phyloP scores from a whole-genome alignment of 2,888 invertebrate species.

The Nysson spinosus region DNA sequence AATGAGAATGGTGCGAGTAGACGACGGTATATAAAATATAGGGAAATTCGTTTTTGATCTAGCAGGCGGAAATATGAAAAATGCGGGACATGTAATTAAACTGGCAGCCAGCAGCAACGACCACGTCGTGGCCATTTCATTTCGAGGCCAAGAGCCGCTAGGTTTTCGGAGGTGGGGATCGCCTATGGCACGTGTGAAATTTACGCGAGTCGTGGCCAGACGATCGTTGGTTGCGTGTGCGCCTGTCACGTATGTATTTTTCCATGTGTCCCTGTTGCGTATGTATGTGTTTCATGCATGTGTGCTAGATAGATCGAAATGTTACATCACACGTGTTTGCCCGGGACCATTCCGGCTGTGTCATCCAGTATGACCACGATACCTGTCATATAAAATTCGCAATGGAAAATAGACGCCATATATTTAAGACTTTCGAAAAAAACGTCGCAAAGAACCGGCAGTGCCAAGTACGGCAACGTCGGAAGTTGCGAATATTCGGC shows the following conservation, averaged over 20 bases:
- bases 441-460: slow-evolving; percentile 36
- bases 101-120: slow-evolving; percentile 13
- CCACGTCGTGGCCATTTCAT: slow-evolving; percentile 45
- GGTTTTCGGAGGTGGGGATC: slow-evolving; percentile 48
- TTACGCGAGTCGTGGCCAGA: slow-evolving; percentile 52
- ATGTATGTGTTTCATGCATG: slow-evolving; percentile 17
- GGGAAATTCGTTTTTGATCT: neutral
- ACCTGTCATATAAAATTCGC: slow-evolving; percentile 22
- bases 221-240: slow-evolving; percentile 30
- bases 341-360: slow-evolving; percentile 34
- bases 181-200: slow-evolving; percentile 61
- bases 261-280: neutral
- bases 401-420: slow-evolving; percentile 5
- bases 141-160: slow-evolving; percentile 61
- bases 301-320: slow-evolving; percentile 45
- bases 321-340: slow-evolving; percentile 59
- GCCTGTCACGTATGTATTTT: neutral
- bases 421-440: slow-evolving; percentile 19
- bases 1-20: too few relatives aligned
- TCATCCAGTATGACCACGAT: slow-evolving; percentile 19
- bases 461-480: slow-evolving; percentile 53
- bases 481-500: slow-evolving; percentile 50
- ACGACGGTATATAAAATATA: too few relatives aligned
- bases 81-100: slow-evolving; percentile 4
- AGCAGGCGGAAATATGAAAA: slow-evolving; percentile 1